phyloP scores from a whole-genome alignment of 30 jellyfish, hydroid and myxozoan genomes.

The Cassiopea andromeda region DNA sequence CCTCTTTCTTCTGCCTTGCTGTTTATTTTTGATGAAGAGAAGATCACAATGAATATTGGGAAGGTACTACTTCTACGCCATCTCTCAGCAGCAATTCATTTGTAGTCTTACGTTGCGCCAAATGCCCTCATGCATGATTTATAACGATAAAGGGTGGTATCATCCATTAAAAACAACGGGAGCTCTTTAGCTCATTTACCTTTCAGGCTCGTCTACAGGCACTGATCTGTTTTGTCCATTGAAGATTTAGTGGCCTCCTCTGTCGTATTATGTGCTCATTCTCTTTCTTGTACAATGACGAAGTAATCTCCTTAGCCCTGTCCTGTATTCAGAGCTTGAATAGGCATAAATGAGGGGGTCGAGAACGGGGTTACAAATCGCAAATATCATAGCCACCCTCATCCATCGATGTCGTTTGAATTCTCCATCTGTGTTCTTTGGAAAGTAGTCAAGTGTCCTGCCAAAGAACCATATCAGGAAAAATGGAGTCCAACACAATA shows the following conservation, averaged over 20 bases:
- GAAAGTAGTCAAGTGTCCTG: background rate
- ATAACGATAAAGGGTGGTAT: no score
- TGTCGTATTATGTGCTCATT: background rate
- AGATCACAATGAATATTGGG: no score
- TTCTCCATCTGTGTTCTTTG: background rate
- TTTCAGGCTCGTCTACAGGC: background rate
- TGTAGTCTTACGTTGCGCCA: no score
- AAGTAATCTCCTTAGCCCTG: background rate
- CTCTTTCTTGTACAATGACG: background rate
- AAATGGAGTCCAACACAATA: conserved; percentile 13
- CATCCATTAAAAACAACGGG: background rate
- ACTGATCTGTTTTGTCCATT: background rate
- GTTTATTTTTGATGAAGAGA: no score
- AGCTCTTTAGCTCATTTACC: background rate
- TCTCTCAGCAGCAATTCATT: no score
- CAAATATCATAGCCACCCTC: conserved; percentile 10
- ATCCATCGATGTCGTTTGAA: background rate
- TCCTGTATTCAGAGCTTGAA: background rate
- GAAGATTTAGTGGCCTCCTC: background rate
- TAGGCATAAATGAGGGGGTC: conserved; percentile 35
- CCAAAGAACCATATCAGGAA: conserved; percentile 29
- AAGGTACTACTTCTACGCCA: no score
- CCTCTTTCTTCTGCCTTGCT: no score
- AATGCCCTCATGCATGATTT: no score
- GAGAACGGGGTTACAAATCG: background rate